Percentiles rank a stretch among this genome's conserved stretches.
Evolutionary conservation across 2,888 invertebrate species (phyloP).

Genomic region (Therioaphis trifolii): DNA sequence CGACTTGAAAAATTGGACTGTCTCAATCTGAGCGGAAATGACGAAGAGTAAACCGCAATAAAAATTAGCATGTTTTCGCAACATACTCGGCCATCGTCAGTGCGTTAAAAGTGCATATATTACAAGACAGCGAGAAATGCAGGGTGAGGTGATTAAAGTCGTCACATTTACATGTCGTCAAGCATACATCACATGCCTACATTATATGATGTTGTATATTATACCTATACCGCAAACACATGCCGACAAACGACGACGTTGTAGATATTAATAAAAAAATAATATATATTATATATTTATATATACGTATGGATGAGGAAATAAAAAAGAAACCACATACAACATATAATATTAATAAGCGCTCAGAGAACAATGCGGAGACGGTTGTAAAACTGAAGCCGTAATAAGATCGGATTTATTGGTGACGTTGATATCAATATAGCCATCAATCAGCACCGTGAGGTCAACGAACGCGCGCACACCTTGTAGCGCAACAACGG

Average conservation of each 20-base stretch:
- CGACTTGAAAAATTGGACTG: background rate
- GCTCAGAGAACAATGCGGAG: slow-evolving; percentile 39
- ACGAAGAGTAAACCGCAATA: background rate
- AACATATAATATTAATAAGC: background rate
- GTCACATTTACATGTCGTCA: background rate
- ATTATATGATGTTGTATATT: too few species aligned
- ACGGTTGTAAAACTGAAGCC: slow-evolving; percentile 55
- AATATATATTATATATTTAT: background rate
- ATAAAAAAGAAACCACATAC: slow-evolving; percentile 17
- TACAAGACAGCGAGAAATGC: background rate
- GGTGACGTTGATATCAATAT: slow-evolving; percentile 58
- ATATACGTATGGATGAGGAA: background rate
- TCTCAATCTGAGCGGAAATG: background rate
- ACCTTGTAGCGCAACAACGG: background rate
- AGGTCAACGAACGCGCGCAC: slow-evolving; percentile 42
- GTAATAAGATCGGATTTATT: slow-evolving; percentile 58
- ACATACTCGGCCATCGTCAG: background rate
- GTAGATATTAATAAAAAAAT: slow-evolving; percentile 16
- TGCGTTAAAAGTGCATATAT: background rate
- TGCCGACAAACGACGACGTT: slow-evolving; percentile 28
- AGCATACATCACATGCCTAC: background rate
- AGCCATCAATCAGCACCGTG: slow-evolving; percentile 42
- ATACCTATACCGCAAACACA: too few species aligned
- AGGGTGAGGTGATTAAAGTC: background rate
- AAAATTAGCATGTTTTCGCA: background rate